Evolutionary conservation across 1,140 invertebrate genomes (phyloP), one percentile per base, ranked within the genome.

Genomic region (Schlechtendalia chinensis): DNA sequence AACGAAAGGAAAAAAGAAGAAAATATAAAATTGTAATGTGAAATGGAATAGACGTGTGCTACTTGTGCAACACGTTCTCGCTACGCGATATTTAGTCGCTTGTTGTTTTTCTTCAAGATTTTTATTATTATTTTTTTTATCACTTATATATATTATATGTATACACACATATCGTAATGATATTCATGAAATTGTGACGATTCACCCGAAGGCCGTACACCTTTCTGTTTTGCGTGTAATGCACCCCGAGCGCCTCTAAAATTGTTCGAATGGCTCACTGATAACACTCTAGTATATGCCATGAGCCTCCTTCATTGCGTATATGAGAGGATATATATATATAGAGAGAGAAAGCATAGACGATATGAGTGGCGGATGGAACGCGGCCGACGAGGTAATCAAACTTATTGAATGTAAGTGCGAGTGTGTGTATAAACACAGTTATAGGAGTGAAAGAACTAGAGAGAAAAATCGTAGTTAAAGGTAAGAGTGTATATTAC

Each of bases 131-230:
- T 29, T 19, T 61, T 61, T 32, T 63, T 63, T 59, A 59, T 59
- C 22, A 29, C 59, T 14, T 29, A 5, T 17, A 17, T 11, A 11
- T 50, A 50, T 19, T 22, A 29, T 61, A 29, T 27, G 3, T 39
- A 61, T 16, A 61, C 5, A 53, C 24, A 27, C 22, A 53, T 10
- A 27, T 45, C 53, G 29, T 75, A 75, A 59, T 75, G 45, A 75
- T 75, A 75, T 75, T 58, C 72, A 75, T 75, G n/a, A 29, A 59
- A 58, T 29, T 54, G n/a, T 24, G n/a, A 45, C 54, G 24, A 59
- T 59, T 58, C 14, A n/a, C 72, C 72, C 72, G 29, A 0, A 75
- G 54, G 72, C 32, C 3, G 5, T 50, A 50, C 12, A 50, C 12
- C 8, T 50, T 6, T 50, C 53, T 59, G 32, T 45, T 58, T 75